phyloP scores from a whole-genome alignment of 2,797 vertebrate species.

The Tauraco hartlaubi region DNA sequence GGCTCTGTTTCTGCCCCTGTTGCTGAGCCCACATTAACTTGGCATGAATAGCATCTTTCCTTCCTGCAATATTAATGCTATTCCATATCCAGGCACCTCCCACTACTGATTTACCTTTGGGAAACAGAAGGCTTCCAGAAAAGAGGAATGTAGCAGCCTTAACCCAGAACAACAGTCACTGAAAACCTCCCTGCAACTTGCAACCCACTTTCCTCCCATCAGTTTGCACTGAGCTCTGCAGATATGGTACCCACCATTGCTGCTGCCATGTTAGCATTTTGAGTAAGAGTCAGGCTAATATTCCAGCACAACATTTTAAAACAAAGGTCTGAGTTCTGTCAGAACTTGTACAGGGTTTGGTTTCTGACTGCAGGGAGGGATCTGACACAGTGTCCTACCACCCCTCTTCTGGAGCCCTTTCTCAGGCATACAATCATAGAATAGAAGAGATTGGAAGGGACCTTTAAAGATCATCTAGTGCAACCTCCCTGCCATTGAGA shows the following conservation, averaged over 20 bases:
- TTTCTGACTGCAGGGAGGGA: neutral
- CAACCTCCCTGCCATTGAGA: neutral
- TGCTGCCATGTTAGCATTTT: neutral
- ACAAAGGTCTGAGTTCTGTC: neutral
- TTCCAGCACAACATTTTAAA: neutral
- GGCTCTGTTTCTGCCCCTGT: slow-evolving; percentile 37
- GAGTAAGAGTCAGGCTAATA: neutral
- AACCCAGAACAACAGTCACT: neutral
- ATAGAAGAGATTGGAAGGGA: neutral
- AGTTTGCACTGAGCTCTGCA: neutral
- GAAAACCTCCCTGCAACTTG: neutral
- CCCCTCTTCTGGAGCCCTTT: neutral
- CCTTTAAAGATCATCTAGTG: neutral
- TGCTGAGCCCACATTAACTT: slow-evolving; percentile 58
- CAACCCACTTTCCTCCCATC: neutral
- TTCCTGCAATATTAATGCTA: neutral
- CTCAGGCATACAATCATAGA: neutral
- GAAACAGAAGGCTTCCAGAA: neutral
- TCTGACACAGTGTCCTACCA: neutral
- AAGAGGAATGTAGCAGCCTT: neutral
- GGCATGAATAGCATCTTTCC: neutral
- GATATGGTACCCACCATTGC: neutral
- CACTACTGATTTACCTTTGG: neutral
- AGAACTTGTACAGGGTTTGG: neutral
- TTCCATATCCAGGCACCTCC: neutral